These are phyloP conservation scores for Micrasema minimum DNA, from an alignment of 1,140 invertebrate genomes.

Conservation along the genomic window DNA sequence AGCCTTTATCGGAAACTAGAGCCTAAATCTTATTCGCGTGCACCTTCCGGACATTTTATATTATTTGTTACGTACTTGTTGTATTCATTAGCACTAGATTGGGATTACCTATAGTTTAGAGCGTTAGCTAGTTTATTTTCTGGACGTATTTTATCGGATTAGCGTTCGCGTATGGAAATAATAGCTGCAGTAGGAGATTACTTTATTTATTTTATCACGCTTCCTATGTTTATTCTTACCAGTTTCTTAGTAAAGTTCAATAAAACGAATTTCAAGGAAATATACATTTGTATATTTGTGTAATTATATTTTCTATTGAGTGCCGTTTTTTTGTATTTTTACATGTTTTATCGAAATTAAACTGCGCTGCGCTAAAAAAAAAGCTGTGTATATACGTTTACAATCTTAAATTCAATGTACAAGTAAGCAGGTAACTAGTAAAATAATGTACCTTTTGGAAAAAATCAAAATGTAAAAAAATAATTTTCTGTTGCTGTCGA, in stretches of 20 bases:
- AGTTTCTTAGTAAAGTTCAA: neutral
- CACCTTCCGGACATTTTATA: neutral
- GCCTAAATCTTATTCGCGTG: conserved; percentile 21
- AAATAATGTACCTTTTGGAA: too few relatives aligned
- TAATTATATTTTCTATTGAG: too few relatives aligned
- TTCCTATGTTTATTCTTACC: too few relatives aligned
- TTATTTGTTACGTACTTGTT: neutral
- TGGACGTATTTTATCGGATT: neutral
- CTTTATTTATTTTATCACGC: neutral
- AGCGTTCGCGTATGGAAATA: neutral
- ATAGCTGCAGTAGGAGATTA: neutral
- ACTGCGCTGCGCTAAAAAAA: too few relatives aligned
- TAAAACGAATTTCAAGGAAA: neutral
- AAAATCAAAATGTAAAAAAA: too few relatives aligned
- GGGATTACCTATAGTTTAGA: neutral
- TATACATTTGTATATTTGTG: neutral
- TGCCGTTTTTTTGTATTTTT: too few relatives aligned
- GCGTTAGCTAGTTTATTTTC: neutral
- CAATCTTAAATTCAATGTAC: too few relatives aligned
- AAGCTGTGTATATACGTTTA: too few relatives aligned
- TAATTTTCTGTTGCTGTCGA: too few relatives aligned
- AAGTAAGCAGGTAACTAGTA: too few relatives aligned
- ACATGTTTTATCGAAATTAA: too few relatives aligned
- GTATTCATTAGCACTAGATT: conserved; percentile 9
- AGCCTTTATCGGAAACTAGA: conserved; percentile 18